A percentile compares a stretch with the other conserved stretches of the same genome.
phyloP scores from a whole-genome alignment of 2,797 vertebrate species.

The Zalophus californianus region DNA sequence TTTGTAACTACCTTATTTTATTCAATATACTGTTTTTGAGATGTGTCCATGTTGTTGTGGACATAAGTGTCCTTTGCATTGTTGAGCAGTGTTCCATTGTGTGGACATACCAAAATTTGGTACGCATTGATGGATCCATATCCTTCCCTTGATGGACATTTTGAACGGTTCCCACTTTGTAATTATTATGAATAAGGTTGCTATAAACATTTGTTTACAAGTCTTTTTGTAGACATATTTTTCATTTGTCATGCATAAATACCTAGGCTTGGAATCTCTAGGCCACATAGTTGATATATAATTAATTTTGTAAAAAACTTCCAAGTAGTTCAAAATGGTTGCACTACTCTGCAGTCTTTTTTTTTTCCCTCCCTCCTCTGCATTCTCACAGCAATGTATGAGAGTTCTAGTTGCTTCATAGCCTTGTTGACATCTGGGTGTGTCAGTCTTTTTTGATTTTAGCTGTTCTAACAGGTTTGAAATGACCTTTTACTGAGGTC shows the following conservation, averaged over 20 bases:
- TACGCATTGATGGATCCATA: background rate
- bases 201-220: background rate
- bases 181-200: background rate
- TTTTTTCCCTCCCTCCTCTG: no score
- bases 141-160: background rate
- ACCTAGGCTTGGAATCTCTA: background rate
- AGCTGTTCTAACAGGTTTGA: background rate
- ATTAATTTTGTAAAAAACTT: background rate
- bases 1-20: background rate
- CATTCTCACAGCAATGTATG: background rate
- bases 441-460: background rate
- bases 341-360: background rate
- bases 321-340: background rate
- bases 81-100: background rate
- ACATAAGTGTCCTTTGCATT: background rate
- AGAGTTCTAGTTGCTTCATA: background rate
- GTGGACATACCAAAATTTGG: background rate
- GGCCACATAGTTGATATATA: background rate
- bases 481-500: background rate
- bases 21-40: background rate
- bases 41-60: background rate
- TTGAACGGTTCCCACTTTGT: background rate
- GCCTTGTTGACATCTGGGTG: background rate
- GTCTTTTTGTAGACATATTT: background rate
- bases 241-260: background rate